Base-by-base conservation (phyloP, 2,888 invertebrate genomes). In the Nymphalis urticae region DNA sequence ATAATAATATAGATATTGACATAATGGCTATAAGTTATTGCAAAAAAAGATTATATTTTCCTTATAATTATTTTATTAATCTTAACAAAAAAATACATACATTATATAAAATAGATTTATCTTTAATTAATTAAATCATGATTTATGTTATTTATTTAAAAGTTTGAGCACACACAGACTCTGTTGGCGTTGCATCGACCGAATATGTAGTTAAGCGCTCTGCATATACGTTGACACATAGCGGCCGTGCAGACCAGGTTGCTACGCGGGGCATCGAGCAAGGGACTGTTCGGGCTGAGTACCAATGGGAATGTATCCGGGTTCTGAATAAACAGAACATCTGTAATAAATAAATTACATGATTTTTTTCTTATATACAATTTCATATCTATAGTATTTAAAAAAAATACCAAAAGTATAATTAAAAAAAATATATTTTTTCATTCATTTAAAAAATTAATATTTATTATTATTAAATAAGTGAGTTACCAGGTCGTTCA, bases 181-280 rank as follows among this genome's bases (percentile, higher is more conserved):
- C 59, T 56, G 32, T 65, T 59, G 24, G 36, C 42, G 42, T 58
- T 64, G 48, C 65, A 65, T 0, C 24, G 65, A 13, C 65, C 59
- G 27, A 42, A 21, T 65, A 59, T 65, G 36, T 59, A 65, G 50
- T 65, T 65, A 48, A 65, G 48, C 8, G 50, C 48, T 16, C 66
- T 27, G 19, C 66, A 66, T 27, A 53, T 47, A 21, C 47, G 42
- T 27, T 61, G 51, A 47, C 66, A 66, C 47, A 16, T 61, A 19
- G 51, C 51, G 24, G 19, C 51, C 47, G 53, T 66, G 61, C 66
- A 65, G 50, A 50, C 7, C 13, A 47, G 64, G 48, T 50, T 50
- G 50, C n/a, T 50, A 6, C 50, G 50, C 50, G 50, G 50, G 7
- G 50, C 50, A 5, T n/a, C n/a, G n/a, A 50, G 50, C n/a, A 50